Evolutionary conservation across 2,113 vertebrate species (phyloP), one percentile per base, ranked within the genome.

Genomic region (Lynx canadensis): DNA sequence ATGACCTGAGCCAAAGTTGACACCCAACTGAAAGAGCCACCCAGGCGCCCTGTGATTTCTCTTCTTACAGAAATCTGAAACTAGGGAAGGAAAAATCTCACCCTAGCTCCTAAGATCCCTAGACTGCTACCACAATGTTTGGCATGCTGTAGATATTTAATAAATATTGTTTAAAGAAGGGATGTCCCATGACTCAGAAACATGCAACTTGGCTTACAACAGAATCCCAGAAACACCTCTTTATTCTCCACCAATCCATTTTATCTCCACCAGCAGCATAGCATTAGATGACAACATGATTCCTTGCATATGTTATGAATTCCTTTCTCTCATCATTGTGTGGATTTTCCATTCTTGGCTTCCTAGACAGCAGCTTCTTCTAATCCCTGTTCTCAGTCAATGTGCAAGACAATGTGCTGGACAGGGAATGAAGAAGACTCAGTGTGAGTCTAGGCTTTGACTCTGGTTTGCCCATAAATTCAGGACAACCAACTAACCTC

Each of bases 111-210:
- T 21, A 8, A 71, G 18, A 80, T 52, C 7, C 29, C 27, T 85
- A 73, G 41, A 45, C 36, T 66, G 11, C 25, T 65, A 65, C 14
- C 25, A 48, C 0, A 9, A 38, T 81, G 57, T 7, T n/a, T 81
- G 10, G 29, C 14, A 55, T 45, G 18, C 18, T 41, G 1, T 84
- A 55, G 23, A 25, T 36, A 73, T 45, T 48, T 65, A 55, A 27
- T 82, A 66, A 73, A 81, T 91, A 81, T 71, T 90, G 6, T 52
- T 91, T 55, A 81, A 74, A 94, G 55, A 87, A 91, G 27, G 86
- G 69, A 89, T 27, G 50, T 27, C 18, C 21, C 11, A 36, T 57
- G 33, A 36, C 13, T 68, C 14, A 36, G 15, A 65, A 1, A 81
- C 1, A 7, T 57, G 33, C 86, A 36, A 19, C 3, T 23, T 52